Conservation (phyloP, 2,797 vertebrate genomes). For the Microctenopoma steveboyesi region DNA sequence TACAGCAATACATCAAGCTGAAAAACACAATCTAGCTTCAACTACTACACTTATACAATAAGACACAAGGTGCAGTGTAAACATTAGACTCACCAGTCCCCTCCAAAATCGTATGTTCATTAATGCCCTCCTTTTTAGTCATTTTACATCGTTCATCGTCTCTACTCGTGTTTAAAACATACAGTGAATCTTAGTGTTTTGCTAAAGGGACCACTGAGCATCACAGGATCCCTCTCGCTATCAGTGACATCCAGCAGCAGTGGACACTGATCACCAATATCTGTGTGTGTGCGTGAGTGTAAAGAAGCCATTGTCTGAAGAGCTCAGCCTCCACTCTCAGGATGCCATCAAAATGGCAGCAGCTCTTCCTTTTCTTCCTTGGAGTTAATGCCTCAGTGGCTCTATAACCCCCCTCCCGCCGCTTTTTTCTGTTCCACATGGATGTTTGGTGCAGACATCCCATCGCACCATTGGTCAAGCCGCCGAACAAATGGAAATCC, state of each 20-base stretch:
- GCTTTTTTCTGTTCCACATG: conserved; percentile 36
- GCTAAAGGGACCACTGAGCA: neutral
- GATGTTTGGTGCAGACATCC: conserved; percentile 63
- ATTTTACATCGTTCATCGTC: neutral
- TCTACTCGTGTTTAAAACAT: neutral
- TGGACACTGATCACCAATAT: neutral
- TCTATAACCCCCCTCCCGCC: conserved; percentile 25
- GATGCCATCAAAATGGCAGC: conserved; percentile 50
- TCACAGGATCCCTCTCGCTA: conserved; percentile 3
- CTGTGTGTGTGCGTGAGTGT: neutral
- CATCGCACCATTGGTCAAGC: conserved; percentile 74
- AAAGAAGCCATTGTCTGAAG: conserved; percentile 27
- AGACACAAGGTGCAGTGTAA: too few relatives aligned
- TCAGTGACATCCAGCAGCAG: conserved; percentile 5
- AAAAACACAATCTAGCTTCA: too few relatives aligned
- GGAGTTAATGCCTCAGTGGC: conserved; percentile 32
- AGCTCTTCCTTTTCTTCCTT: conserved; percentile 29
- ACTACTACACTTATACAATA: too few relatives aligned
- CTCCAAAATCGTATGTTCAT: neutral
- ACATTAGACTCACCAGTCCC: neutral
- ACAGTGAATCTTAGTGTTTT: conserved; percentile 4
- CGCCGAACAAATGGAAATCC: conserved; percentile 80
- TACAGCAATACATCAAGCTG: too few relatives aligned
- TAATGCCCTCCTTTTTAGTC: neutral
- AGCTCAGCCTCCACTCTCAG: conserved; percentile 30